Percentiles rank a stretch among this genome's conserved stretches.
Conservation (phyloP, 2,888 invertebrate genomes). For the Nemotelus pantherinus region DNA sequence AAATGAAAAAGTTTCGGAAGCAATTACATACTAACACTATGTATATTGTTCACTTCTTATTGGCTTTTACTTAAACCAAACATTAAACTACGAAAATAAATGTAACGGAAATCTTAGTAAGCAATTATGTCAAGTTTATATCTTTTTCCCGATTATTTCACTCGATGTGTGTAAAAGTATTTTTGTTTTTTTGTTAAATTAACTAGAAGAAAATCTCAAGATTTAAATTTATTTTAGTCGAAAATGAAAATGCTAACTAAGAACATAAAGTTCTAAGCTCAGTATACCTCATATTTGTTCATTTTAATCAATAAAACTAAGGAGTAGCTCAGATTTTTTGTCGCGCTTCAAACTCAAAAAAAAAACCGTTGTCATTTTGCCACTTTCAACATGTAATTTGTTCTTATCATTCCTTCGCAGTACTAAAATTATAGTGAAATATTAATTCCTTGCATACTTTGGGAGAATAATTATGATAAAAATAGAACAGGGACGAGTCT, state of each 20-base stretch:
- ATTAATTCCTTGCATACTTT: neutral
- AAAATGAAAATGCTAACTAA: neutral
- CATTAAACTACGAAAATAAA: constrained; percentile 3
- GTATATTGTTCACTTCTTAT: neutral
- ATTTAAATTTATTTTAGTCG: neutral
- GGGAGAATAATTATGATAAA: neutral
- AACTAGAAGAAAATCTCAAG: no score
- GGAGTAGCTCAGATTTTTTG: no score
- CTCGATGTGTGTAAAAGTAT: no score
- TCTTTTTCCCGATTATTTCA: neutral
- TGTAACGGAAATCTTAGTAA: neutral
- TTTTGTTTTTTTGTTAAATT: no score
- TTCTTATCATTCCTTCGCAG: neutral
- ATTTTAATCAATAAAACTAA: no score
- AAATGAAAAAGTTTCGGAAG: neutral
- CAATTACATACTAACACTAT: constrained; percentile 8
- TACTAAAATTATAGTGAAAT: constrained; percentile 13
- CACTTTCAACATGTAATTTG: neutral
- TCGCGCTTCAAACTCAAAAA: neutral
- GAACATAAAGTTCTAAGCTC: no score
- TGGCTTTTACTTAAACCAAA: constrained; percentile 1
- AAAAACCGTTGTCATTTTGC: neutral
- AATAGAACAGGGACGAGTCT: neutral
- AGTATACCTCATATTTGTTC: no score
- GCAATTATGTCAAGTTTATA: neutral